Evolutionary conservation across 2,113 vertebrate species (phyloP), one percentile per base, ranked within the genome.

Genomic region (Carollia perspicillata): DNA sequence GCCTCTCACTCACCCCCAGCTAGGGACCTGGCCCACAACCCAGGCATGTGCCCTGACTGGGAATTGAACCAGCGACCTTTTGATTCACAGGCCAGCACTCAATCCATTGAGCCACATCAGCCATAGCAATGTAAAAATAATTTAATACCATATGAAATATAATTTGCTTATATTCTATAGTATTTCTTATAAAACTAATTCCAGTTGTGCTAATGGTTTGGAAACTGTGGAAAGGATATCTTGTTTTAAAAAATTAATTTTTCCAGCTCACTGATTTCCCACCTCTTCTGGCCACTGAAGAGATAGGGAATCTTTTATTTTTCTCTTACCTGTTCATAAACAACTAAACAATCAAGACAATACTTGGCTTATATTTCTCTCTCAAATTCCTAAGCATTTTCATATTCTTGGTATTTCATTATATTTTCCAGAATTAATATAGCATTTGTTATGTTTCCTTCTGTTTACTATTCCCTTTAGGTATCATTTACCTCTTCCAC

Each of bases 361-460:
- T 9, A 28, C 1, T 35, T 9, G 40, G 72, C n/a, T 96, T 95
- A n/a, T 72, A 65, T 93, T 84, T 94, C 42, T 79, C 20, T 44
- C 35, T 81, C 16, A 17, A 85, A 68, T 71, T 92, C 69, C 83
- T 89, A 72, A 71, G 37, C 58, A 58, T 95, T 95, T 83, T 65
- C 42, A 79, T 84, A 23, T 92, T 95, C 37, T 85, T 65, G 1
- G 22, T 71, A 51, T 35, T 83, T 7, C 0, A 22, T 28, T 35
- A 47, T 84, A 55, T 37, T 74, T 66, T 68, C 7, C 33, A 94
- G 23, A 86, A 44, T 90, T 87, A 81, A 65, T 87, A 79, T 93
- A 89, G 42, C 55, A 78, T 69, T 88, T 95, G 60, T 75, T 92
- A 37, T 86, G 40, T 84, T 55, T 88, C 10, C 66, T 30, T 90